A percentile compares a stretch with the other conserved stretches of the same genome.
phyloP scores from a whole-genome alignment of 2,797 vertebrate genomes.

The Microcaecilia unicolor region DNA sequence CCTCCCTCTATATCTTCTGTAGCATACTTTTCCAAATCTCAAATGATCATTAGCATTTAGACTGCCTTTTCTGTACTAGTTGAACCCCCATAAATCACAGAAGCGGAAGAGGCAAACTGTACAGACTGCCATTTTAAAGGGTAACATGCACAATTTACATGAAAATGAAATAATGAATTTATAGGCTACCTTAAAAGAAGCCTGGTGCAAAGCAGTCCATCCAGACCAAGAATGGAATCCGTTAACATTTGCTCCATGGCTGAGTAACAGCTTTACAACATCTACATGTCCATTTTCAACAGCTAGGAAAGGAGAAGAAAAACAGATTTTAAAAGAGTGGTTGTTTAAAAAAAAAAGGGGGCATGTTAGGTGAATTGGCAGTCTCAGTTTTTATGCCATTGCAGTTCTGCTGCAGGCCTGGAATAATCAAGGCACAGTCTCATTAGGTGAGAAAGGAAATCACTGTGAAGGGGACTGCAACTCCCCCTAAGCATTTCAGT shows the following conservation, averaged over 20 bases:
- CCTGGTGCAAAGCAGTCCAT: conserved; percentile 90
- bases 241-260: conserved; percentile 65
- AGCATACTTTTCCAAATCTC: conserved; percentile 9
- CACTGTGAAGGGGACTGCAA: too few relatives aligned
- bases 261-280: conserved; percentile 61
- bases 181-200: conserved; percentile 75
- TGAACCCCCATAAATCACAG: conserved; percentile 20
- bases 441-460: too few relatives aligned
- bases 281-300: conserved; percentile 61
- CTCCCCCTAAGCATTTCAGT: too few relatives aligned
- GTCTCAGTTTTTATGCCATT: too few relatives aligned
- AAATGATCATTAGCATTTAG: conserved; percentile 37
- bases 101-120: conserved; percentile 2
- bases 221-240: conserved; percentile 73
- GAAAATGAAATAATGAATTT: conserved; percentile 14
- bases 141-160: conserved; percentile 23
- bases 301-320: conserved; percentile 47
- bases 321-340: conserved; percentile 4
- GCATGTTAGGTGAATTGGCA: too few relatives aligned
- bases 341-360: too few relatives aligned
- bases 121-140: conserved; percentile 10
- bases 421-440: too few relatives aligned
- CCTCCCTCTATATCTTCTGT: not conserved
- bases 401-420: too few relatives aligned
- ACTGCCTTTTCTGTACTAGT: conserved; percentile 13